Evolutionary conservation across 1,140 invertebrate genomes (phyloP).

Genomic region (Lanistes nyassanus): DNA sequence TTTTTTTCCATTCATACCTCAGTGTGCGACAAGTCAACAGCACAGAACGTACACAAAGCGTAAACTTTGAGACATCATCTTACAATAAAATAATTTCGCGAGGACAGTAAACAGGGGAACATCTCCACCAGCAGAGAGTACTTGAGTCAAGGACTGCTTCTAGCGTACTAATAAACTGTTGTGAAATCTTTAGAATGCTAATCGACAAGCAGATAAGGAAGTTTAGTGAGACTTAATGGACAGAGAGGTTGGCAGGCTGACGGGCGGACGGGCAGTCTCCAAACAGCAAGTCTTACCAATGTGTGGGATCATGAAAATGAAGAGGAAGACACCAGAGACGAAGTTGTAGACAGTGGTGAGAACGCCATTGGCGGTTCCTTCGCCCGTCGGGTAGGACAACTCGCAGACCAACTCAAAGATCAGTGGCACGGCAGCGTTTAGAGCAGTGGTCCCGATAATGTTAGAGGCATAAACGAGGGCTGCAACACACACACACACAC

Average conservation of each 20-base stretch:
- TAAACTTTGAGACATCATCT: too few species aligned
- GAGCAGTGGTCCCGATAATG: conserved; percentile 8
- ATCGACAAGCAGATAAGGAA: too few species aligned
- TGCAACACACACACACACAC: not conserved
- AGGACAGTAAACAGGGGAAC: too few species aligned
- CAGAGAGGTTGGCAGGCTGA: not conserved
- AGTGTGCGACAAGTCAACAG: too few species aligned
- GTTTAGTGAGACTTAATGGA: too few species aligned
- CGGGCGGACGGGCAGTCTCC: not conserved
- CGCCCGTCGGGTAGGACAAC: conserved; percentile 69
- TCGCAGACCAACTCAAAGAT: conserved; percentile 70
- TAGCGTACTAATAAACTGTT: too few species aligned
- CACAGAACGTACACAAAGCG: too few species aligned
- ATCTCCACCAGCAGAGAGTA: too few species aligned
- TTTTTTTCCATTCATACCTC: too few species aligned
- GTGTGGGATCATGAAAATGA: conserved; percentile 64
- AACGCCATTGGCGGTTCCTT: conserved; percentile 69
- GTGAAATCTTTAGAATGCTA: too few species aligned
- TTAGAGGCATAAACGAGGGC: conserved; percentile 21
- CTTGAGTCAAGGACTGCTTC: too few species aligned
- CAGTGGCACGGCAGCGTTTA: conserved; percentile 67
- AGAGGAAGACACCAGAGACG: conserved; percentile 63
- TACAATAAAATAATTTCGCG: too few species aligned
- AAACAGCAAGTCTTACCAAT: conserved; percentile 32
- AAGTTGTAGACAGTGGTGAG: conserved; percentile 68